A percentile compares a stretch with the other conserved stretches of the same genome.
Conservation (phyloP, 2,113 vertebrate genomes). For the Apteryx mantelli region DNA sequence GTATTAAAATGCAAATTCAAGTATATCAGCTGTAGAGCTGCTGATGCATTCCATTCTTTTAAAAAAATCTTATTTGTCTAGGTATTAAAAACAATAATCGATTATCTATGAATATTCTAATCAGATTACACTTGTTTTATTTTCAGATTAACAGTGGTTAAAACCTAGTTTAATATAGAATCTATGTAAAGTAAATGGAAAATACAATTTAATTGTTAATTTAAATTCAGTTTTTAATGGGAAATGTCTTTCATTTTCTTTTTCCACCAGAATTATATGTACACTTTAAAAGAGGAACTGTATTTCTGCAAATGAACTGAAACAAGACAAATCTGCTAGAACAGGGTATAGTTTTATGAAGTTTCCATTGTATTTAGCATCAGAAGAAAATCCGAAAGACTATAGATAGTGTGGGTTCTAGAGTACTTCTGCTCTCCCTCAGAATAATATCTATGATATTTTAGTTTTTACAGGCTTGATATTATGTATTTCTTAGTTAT, state of each 20-base stretch:
- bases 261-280: not conserved
- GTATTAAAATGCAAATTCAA: conserved; percentile 58
- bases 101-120: not conserved
- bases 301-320: not conserved
- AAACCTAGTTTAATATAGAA: not conserved
- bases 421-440: not conserved
- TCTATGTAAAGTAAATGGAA: not conserved
- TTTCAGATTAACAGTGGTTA: not conserved
- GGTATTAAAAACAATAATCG: not conserved
- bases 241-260: not conserved
- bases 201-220: not conserved
- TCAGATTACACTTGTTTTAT: not conserved
- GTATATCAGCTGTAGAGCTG: not conserved
- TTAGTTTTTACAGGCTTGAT: not conserved
- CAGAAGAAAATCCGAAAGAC: not conserved
- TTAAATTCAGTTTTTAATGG: not conserved
- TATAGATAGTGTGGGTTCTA: not conserved
- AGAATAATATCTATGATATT: not conserved
- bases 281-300: not conserved
- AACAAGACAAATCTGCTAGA: not conserved
- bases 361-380: not conserved
- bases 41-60: not conserved
- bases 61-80: not conserved
- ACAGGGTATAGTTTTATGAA: not conserved
- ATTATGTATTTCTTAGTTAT: not conserved